Evolutionary conservation across 2,113 vertebrate genomes (phyloP), one percentile per base, ranked within the genome.

Genomic region (Periophthalmus modestus): DNA sequence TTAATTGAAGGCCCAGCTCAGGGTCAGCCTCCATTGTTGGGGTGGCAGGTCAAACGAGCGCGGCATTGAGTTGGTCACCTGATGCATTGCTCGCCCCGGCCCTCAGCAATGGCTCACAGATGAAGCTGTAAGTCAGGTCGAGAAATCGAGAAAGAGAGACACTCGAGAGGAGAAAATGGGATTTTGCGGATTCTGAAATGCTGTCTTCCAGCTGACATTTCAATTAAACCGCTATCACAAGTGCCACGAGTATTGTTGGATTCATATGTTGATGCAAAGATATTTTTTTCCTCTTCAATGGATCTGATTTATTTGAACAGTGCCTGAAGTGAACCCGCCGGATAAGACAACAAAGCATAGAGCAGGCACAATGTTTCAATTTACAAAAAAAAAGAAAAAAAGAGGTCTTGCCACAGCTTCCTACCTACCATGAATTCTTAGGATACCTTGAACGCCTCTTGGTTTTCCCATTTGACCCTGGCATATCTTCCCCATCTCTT

Each of bases 21-120:
- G 88, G 88, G 89, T 92, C 86, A 84, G 69, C 57, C 70, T 88
- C 69, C 71, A 82, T 85, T 84, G 86, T 87, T 66, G 84, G 77
- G 85, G 86, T 87, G 78, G 84, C 33, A 82, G 92, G 85, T 92
- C 88, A 88, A 89, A 92, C 68, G 84, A 90, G 82, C 79, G 75
- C 73, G 46, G 84, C 85, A 82, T 68, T 82, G 85, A 85, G 79
- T 70, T 72, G 52, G 19, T 86, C 78, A 89, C 84, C 79, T 87
- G 89, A 85, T 82, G 85, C 81, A 83, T 75, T 65, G 71, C 59
- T 87, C 84, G 23, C 33, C 66, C 69, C 19, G 52, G 73, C 81
- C 76, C 87, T 84, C 72, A n/a, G 58, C 77, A 63, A 68, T 7
- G 24, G 65, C 74, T 33, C 66, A 58, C 63, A 82, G 80, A 92